Conservation (phyloP, 2,888 invertebrate species). For the Drosophila phalerata region DNA sequence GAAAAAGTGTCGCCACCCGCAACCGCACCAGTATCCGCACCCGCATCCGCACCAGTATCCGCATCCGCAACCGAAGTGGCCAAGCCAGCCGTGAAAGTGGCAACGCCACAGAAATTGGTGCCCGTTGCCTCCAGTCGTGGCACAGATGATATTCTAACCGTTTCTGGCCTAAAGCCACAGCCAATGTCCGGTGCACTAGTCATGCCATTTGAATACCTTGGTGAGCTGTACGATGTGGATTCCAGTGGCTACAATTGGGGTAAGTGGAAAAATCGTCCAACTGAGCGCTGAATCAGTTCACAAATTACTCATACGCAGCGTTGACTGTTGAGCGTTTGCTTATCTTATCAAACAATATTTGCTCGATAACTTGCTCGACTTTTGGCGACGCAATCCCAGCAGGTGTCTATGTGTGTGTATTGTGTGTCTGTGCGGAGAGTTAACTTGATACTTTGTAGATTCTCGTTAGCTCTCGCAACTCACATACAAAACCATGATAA, state of each 20-base stretch:
- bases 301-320: constrained; percentile 71
- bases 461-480: constrained; percentile 21
- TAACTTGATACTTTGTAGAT: not conserved
- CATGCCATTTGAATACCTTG: constrained; percentile 77
- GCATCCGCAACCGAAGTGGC: not conserved
- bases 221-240: constrained; percentile 81
- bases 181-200: constrained; percentile 75
- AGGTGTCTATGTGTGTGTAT: constrained; percentile 50
- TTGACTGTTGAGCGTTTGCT: constrained; percentile 22
- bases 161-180: constrained; percentile 69
- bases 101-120: constrained; percentile 31
- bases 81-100: constrained; percentile 13
- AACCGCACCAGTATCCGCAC: constrained; percentile 16
- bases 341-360: constrained; percentile 80
- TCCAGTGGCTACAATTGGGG: constrained; percentile 82
- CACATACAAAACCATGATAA: constrained; percentile 51
- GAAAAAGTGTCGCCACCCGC: constrained; percentile 23
- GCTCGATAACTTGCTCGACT: constrained; percentile 73
- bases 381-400: constrained; percentile 39
- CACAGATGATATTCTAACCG: constrained; percentile 71
- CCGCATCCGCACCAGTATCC: constrained; percentile 6
- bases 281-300: constrained; percentile 60
- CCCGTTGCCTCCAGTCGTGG: constrained; percentile 62
- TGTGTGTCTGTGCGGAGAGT: no score
- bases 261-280: constrained; percentile 59